phyloP scores from a whole-genome alignment of 1,140 invertebrate genomes.

The Argopecten irradians region DNA sequence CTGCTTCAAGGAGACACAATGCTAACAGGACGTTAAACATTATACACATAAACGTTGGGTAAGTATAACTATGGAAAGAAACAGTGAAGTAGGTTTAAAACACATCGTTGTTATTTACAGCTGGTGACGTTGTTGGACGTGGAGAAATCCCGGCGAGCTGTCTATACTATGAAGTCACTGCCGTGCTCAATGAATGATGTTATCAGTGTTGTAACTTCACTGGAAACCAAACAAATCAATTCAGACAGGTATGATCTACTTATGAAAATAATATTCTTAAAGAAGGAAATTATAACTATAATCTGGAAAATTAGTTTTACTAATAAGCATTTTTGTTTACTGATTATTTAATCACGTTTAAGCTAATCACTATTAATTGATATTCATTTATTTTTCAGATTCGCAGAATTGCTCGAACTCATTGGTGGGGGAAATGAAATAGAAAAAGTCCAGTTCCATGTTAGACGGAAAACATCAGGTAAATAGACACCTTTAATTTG shows the following conservation, averaged over 20 bases:
- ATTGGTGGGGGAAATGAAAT: slow-evolving; percentile 62
- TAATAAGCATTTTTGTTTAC: too few relatives aligned
- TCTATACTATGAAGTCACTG: slow-evolving; percentile 62
- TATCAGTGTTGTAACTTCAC: slow-evolving; percentile 55
- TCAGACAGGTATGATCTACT: slow-evolving; percentile 57
- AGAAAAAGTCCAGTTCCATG: slow-evolving; percentile 66
- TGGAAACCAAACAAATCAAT: slow-evolving; percentile 62
- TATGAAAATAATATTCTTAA: background rate
- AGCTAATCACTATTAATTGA: background rate
- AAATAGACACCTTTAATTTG: slow-evolving; percentile 29
- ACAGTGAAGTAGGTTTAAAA: too few relatives aligned
- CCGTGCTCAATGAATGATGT: slow-evolving; percentile 61
- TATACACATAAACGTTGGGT: too few relatives aligned
- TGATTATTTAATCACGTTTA: too few relatives aligned
- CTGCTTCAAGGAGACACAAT: too few relatives aligned
- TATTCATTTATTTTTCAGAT: slow-evolving; percentile 46
- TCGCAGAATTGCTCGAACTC: slow-evolving; percentile 68
- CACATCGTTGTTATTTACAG: slow-evolving; percentile 54
- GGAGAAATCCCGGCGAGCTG: slow-evolving; percentile 64
- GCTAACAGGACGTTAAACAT: too few relatives aligned
- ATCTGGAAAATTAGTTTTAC: too few relatives aligned
- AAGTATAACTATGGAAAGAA: too few relatives aligned
- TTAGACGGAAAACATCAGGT: slow-evolving; percentile 68
- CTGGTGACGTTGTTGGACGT: slow-evolving; percentile 62
- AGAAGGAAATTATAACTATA: too few relatives aligned